Base-by-base conservation (phyloP, 2,113 vertebrate species). In the Psittacula cyanocephala region DNA sequence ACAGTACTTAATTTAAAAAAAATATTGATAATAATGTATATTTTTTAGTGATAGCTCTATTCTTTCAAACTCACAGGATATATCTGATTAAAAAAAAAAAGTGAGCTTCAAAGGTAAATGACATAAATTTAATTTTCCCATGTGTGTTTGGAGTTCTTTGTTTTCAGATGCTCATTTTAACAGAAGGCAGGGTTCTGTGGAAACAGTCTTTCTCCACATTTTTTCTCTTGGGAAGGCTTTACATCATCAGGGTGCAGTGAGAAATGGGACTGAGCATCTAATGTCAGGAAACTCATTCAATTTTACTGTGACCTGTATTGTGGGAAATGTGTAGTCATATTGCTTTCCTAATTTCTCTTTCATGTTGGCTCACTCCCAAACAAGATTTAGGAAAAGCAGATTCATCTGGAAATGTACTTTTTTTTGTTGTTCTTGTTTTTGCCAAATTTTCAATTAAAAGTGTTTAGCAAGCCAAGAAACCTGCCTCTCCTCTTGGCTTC, bases 371-470 rank as follows among this genome's bases (percentile, higher is more conserved):
- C 19, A 27, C 16, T 86, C 72, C 86, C 95, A 96, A 70, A 79
- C 17, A 78, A 75, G 72, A 91, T 67, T 91, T 95, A 86, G 88
- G 89, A 93, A 93, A 69, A 95, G 11, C 57, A 86, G 76, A 90
- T 64, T 84, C 76, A 94, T 93, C 93, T 91, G 92, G 95, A 95
- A 91, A 91, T 84, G 47, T 59, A 82, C 44, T 90, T 95, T 55
- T 55, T 82, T 16, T 63, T 88, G 5, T 72, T 81, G 23, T 59
- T 88, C 68, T 83, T 76, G 17, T 67, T 81, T 88, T 81, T 94
- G 93, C 95, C 96, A 96, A 78, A 60, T 83, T 90, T 90, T 83
- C 94, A 95, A 88, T 96, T 95, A 93, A 55, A 97, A 90, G 46
- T 47, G 18, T 64, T 89, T 53, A 78, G 46, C 39, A 83, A 78